phyloP scores from a whole-genome alignment of 2,113 vertebrate genomes.

The Mungos mungo region DNA sequence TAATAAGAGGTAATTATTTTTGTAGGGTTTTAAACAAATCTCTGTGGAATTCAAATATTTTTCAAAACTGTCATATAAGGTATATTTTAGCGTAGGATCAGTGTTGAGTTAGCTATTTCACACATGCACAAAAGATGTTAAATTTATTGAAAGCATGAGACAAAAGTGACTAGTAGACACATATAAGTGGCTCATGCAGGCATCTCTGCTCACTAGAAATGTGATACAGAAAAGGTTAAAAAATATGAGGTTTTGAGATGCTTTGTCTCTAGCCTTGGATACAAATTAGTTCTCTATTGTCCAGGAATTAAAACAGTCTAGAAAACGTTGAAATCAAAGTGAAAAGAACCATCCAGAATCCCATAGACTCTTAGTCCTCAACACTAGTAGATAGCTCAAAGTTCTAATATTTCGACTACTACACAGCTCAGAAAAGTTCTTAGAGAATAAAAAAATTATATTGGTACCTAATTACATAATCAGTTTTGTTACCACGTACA shows the following conservation, averaged over 20 bases:
- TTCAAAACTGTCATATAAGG: constrained; percentile 41
- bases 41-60: constrained; percentile 61
- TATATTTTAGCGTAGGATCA: constrained; percentile 60
- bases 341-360: background rate
- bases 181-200: fast-evolving
- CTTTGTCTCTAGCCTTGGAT: background rate
- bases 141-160: background rate
- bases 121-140: background rate
- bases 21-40: constrained; percentile 59
- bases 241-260: background rate
- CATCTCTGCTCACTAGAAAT: background rate
- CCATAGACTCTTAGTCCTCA: background rate
- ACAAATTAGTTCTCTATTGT: background rate
- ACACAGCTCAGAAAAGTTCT: background rate
- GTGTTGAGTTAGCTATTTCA: constrained; percentile 4
- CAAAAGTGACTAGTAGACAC: background rate
- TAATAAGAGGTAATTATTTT: constrained; percentile 74
- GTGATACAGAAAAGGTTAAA: background rate
- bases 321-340: background rate
- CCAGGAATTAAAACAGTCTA: background rate
- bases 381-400: background rate
- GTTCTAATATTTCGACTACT: background rate
- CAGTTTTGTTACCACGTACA: background rate
- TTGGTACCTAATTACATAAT: background rate
- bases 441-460: background rate